Evolutionary conservation across 1,140 invertebrate species (phyloP), one percentile per base, ranked within the genome.

Genomic region (Aricia agestis): DNA sequence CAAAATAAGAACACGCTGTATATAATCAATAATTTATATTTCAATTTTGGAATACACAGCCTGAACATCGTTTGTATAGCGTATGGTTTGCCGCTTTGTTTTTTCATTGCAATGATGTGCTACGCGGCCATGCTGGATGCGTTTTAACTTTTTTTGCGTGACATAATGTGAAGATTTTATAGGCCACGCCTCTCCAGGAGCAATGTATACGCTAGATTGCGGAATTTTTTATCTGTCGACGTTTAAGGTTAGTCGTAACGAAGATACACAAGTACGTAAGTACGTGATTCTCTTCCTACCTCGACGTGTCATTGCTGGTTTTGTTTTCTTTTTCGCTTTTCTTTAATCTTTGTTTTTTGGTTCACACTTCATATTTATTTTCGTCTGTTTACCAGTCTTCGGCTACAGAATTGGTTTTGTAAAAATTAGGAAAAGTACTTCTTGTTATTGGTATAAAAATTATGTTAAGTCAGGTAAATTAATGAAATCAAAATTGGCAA

Each of bases 201-300:
- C 6, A 25, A 67, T 42, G 67, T 61, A 72, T 66, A 66, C 52
- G 52, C 17, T 73, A 66, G 42, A 57, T 66, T 42, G 41, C 59
- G 67, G 19, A 52, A 61, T 59, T 58, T 73, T 61, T 70, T 52
- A 68, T 67, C 58, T 72, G 71, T 69, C 61, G n/a, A 11, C 59
- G 19, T 63, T 63, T 63, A 41, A 69, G 19, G 59, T 45, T 41
- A 69, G 68, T 63, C 41, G 17, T 52, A 52, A 68, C 32, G 68
- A 69, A 86, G 87, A 90, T 90, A 90, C 87, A 90, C 87, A 90
- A 90, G 87, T 90, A 88, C 83, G 76, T 90, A 88, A 83, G 76
- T 82, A 78, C 81, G 76, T 77, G 69, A 71, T 68, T 70, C 57
- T 74, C 76, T 80, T 72, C 76, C 76, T 78, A 68, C 77, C 74